Percentiles rank a stretch among this genome's conserved stretches.
phyloP scores from a whole-genome alignment of 2,797 vertebrate genomes.

The Aplochiton taeniatus region DNA sequence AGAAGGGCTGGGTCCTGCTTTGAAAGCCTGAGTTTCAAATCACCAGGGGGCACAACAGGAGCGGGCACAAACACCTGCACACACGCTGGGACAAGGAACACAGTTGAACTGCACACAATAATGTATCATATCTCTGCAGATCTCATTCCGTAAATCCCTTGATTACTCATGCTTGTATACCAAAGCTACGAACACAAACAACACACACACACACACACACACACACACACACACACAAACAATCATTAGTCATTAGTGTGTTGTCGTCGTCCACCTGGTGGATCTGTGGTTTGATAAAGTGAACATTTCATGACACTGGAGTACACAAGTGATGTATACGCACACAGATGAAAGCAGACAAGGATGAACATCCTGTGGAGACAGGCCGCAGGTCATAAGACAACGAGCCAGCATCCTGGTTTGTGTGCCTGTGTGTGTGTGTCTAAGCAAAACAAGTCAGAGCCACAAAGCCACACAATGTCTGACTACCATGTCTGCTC shows the following conservation, averaged over 20 bases:
- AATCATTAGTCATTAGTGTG: conserved; percentile 16
- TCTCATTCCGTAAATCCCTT: too few species aligned
- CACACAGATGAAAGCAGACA: conserved; percentile 55
- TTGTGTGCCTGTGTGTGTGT: conserved; percentile 16
- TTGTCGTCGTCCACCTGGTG: conserved; percentile 31
- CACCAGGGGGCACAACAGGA: conserved; percentile 25
- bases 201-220: conserved; percentile 37
- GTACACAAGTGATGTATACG: conserved; percentile 35
- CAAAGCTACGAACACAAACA: not conserved
- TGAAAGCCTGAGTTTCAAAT: conserved; percentile 31
- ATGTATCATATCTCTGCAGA: too few species aligned
- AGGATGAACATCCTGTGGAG: conserved; percentile 78
- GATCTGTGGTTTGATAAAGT: conserved; percentile 46
- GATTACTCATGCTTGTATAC: too few species aligned
- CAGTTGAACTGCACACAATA: too few species aligned
- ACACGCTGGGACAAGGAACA: not conserved
- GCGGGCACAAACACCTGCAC: not conserved
- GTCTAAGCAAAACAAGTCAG: conserved; percentile 19
- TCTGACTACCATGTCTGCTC: conserved; percentile 16
- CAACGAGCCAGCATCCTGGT: conserved; percentile 69
- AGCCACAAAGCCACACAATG: not conserved
- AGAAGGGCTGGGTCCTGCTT: conserved; percentile 36
- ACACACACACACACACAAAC: conserved; percentile 9
- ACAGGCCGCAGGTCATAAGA: conserved; percentile 60
- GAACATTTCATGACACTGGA: conserved; percentile 21